Conservation (phyloP, 2,797 vertebrate genomes). For the Syndactyla subalaris region DNA sequence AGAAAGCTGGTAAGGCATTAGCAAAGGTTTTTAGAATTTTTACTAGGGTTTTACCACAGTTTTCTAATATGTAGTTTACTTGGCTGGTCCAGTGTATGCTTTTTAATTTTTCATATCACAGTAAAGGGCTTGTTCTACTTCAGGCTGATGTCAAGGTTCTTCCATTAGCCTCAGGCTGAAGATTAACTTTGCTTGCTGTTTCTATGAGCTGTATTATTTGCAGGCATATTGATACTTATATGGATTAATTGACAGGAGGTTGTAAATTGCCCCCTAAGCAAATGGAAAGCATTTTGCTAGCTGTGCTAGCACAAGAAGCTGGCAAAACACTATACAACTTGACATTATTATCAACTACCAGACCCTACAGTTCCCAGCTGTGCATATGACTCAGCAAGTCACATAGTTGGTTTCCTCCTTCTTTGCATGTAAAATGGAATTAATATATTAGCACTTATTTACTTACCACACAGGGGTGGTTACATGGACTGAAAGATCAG, state of each 20-base stretch:
- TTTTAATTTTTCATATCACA: background rate
- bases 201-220: background rate
- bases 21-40: background rate
- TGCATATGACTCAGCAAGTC: conserved; percentile 8
- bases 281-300: background rate
- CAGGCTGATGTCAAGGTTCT: background rate
- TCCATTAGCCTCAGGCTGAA: background rate
- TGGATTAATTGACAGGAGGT: background rate
- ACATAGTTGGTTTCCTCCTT: background rate
- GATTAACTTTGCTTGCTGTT: background rate
- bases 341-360: background rate
- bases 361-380: background rate
- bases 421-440: background rate
- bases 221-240: background rate
- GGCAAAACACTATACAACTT: background rate
- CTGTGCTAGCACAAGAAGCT: background rate
- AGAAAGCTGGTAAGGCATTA: background rate
- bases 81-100: background rate
- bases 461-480: background rate
- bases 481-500: background rate
- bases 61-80: background rate
- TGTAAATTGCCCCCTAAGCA: background rate
- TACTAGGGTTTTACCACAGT: background rate
- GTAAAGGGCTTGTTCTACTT: background rate
- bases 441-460: background rate